Base-by-base conservation (phyloP, 2,797 vertebrate genomes). In the Alfaro cultratus region DNA sequence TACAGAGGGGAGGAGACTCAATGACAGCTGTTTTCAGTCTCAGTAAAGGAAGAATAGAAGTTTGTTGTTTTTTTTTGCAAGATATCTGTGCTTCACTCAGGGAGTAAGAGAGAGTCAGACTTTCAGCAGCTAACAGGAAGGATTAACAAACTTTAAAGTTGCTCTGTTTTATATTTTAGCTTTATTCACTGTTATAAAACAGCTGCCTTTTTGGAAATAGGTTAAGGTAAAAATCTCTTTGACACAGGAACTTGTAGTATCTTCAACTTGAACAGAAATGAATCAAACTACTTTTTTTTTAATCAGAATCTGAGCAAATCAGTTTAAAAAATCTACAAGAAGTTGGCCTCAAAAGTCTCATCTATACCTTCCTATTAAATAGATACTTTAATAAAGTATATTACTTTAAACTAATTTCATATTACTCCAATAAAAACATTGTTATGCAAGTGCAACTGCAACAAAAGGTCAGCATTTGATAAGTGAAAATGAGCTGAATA, bases 1-100 rank as follows among this genome's bases (percentile, higher is more conserved):
- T 15, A 72, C 67, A 60, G n/a, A 36, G n/a, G 70, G 4, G 31
- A 67, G 10, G 4, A 53, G n/a, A 77, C 60, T 86, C 41, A 71
- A 45, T 45, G 26, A 71, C 26, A 71, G 41, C 26, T 29, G 34
- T 26, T 68, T 68, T 8, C 34, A 45, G 13, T 45, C 1, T 45
- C 26, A 71, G 6, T 71, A 11, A 71, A 45, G 12, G 13, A 45
- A 71, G 5, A 26, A 1, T 29, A 1, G 26, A 45, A 3, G 7
- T 2, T 15, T 7, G 1, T 39, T 26, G 11, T 39, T 41, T 43
- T 49, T 49, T 18, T 51, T 51, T 12, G 41, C 10, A 43, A 70
- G 36, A n/a, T 26, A 29, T 71, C 26, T 43, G 23, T 16, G 13
- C 23, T 68, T 68, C 64, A 68, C 45, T 45, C 12, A 4, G 1